Percentiles rank a stretch among this genome's conserved stretches.
Conservation (phyloP, 1,140 invertebrate species). For the Globodera ellingtonae region DNA sequence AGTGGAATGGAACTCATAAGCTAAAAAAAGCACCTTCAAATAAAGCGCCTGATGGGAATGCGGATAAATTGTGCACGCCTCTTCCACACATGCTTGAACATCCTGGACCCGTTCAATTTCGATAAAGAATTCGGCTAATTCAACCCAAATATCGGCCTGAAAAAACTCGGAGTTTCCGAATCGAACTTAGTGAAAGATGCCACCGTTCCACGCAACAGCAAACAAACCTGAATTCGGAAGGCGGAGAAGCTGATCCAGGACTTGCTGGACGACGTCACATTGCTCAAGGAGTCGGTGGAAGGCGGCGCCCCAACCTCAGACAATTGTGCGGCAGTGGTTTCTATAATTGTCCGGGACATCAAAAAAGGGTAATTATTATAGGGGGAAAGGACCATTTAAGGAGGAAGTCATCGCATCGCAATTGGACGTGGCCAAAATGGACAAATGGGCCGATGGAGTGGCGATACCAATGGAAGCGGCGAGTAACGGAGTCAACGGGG, state of each 20-base stretch:
- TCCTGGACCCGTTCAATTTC: slow-evolving; percentile 51
- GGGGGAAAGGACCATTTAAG: neutral
- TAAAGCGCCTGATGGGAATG: slow-evolving; percentile 63
- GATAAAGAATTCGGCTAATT: slow-evolving; percentile 63
- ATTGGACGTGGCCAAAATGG: slow-evolving; percentile 25
- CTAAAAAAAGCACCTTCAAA: slow-evolving; percentile 50
- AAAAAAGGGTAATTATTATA: neutral
- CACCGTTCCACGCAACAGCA: no score
- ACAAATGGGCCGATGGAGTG: slow-evolving; percentile 16
- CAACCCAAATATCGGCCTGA: slow-evolving; percentile 63
- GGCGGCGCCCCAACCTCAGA: slow-evolving; percentile 54
- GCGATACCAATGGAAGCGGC: slow-evolving; percentile 56
- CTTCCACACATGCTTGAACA: slow-evolving; percentile 60
- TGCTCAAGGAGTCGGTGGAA: slow-evolving; percentile 53
- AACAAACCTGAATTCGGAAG: slow-evolving; percentile 40
- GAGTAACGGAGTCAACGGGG: slow-evolving; percentile 51
- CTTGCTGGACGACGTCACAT: slow-evolving; percentile 47
- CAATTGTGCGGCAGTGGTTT: slow-evolving; percentile 32
- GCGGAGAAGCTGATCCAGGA: slow-evolving; percentile 33
- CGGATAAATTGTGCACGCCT: slow-evolving; percentile 60
- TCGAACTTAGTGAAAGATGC: no score
- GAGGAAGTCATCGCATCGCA: slow-evolving; percentile 7
- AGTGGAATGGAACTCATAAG: neutral
- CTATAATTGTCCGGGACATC: slow-evolving; percentile 1
- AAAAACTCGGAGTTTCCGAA: slow-evolving; percentile 1